phyloP scores from a whole-genome alignment of 2,888 invertebrate genomes.

The Carterocephalus palaemon region DNA sequence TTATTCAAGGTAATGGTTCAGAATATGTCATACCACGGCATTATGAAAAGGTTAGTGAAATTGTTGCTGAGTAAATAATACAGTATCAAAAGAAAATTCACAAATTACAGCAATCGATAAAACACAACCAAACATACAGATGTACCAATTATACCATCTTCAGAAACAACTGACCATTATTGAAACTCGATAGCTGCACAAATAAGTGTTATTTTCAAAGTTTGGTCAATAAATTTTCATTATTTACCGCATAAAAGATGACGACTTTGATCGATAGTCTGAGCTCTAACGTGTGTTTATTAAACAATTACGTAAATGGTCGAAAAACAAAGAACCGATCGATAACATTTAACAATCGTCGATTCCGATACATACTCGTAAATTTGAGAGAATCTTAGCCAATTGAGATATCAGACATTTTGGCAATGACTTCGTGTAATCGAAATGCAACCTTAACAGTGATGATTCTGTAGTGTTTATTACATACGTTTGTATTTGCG shows the following conservation, averaged over 20 bases:
- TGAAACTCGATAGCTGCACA: conserved; percentile 12
- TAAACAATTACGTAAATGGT: conserved; percentile 27
- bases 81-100: too few relatives aligned
- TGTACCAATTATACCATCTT: too few relatives aligned
- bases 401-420: conserved; percentile 64
- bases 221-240: conserved; percentile 20
- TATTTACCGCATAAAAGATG: conserved; percentile 16
- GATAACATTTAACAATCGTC: conserved; percentile 46
- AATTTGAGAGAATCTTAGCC: conserved; percentile 50
- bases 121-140: too few relatives aligned
- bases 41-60: too few relatives aligned
- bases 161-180: conserved; percentile 7
- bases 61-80: too few relatives aligned
- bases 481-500: conserved; percentile 34
- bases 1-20: too few relatives aligned
- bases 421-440: conserved; percentile 29
- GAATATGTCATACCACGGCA: too few relatives aligned
- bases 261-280: conserved; percentile 27
- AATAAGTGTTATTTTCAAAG: conserved; percentile 20
- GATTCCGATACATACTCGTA: conserved; percentile 50
- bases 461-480: conserved; percentile 32
- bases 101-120: too few relatives aligned
- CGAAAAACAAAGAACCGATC: conserved; percentile 27
- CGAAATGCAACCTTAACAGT: conserved; percentile 40
- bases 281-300: conserved; percentile 23